Conservation (phyloP, 1,140 invertebrate species). For the Drosophila pallidifrons region DNA sequence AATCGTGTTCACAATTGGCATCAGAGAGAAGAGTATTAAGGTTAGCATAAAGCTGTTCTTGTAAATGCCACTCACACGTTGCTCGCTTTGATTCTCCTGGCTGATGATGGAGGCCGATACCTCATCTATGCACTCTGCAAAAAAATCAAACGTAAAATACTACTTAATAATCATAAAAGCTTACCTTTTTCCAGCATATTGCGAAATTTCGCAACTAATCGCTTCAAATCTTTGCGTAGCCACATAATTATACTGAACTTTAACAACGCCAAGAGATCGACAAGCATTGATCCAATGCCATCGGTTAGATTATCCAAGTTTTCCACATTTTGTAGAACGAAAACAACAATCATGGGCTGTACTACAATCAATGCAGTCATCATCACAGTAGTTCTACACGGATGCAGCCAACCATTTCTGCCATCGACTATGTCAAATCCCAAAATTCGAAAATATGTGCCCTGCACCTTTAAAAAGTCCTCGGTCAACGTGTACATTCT, state of each 20-base stretch:
- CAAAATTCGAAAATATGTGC: conserved; percentile 7
- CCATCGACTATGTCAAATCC: conserved; percentile 19
- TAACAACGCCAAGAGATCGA: conserved; percentile 44
- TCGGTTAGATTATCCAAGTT: conserved; percentile 44
- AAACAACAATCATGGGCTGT: conserved; percentile 49
- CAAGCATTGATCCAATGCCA: conserved; percentile 42
- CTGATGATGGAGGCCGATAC: conserved; percentile 30
- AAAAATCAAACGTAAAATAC: neutral
- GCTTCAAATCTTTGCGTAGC: conserved; percentile 30
- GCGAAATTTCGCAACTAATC: conserved; percentile 29
- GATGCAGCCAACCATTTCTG: conserved; percentile 36
- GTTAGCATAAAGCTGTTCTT: conserved; percentile 49
- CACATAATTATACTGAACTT: conserved; percentile 57
- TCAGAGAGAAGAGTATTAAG: conserved; percentile 22
- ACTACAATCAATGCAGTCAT: conserved; percentile 33
- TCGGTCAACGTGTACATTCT: conserved; percentile 2
- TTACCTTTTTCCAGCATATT: conserved; percentile 35
- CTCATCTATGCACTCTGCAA: conserved; percentile 27
- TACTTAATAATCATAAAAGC: neutral
- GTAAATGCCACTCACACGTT: conserved; percentile 36
- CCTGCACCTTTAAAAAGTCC: conserved; percentile 21
- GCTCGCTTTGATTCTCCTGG: conserved; percentile 45
- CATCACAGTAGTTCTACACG: conserved; percentile 24
- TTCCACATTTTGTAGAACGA: conserved; percentile 35
- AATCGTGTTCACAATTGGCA: conserved; percentile 42